Percentiles rank a stretch among this genome's conserved stretches.
Evolutionary conservation across 2,797 vertebrate genomes (phyloP).

Genomic region (Sebastes oblongus): DNA sequence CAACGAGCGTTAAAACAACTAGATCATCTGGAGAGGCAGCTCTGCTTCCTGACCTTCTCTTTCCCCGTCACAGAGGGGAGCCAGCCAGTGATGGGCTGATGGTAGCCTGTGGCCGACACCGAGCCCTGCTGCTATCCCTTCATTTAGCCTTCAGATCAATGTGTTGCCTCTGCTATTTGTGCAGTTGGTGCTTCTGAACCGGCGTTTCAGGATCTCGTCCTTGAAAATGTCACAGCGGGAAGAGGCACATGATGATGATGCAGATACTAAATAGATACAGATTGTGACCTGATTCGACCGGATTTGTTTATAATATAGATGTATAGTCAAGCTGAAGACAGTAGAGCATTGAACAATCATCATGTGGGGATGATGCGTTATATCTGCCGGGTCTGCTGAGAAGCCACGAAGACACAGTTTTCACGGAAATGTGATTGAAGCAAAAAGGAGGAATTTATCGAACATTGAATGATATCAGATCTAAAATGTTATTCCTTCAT

Average conservation of each 20-base stretch:
- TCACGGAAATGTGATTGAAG: not conserved
- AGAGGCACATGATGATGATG: not conserved
- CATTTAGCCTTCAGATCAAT: slow-evolving; percentile 63
- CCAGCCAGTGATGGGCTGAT: slow-evolving; percentile 39
- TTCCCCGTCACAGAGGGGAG: slow-evolving; percentile 35
- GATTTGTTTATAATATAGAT: not conserved
- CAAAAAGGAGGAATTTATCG: not conserved
- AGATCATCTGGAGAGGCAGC: slow-evolving; percentile 27
- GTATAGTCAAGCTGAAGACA: not conserved
- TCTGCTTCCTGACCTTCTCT: slow-evolving; percentile 36
- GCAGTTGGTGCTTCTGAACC: slow-evolving; percentile 8
- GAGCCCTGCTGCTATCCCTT: slow-evolving; percentile 22
- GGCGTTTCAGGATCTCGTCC: not conserved
- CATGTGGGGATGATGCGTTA: slow-evolving; percentile 8
- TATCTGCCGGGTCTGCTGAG: not conserved
- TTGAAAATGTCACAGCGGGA: slow-evolving; percentile 2
- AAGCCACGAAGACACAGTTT: not conserved
- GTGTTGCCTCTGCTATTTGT: slow-evolving; percentile 19
- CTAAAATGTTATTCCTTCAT: too few species aligned
- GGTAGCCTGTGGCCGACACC: slow-evolving; percentile 54
- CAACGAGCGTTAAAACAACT: slow-evolving; percentile 27
- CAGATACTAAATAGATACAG: not conserved
- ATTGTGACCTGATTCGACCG: not conserved
- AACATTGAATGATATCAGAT: not conserved
- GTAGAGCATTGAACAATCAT: not conserved